A percentile compares a stretch with the other conserved stretches of the same genome.
phyloP scores from a whole-genome alignment of 2,888 invertebrate species.

The Tethea ocularis region DNA sequence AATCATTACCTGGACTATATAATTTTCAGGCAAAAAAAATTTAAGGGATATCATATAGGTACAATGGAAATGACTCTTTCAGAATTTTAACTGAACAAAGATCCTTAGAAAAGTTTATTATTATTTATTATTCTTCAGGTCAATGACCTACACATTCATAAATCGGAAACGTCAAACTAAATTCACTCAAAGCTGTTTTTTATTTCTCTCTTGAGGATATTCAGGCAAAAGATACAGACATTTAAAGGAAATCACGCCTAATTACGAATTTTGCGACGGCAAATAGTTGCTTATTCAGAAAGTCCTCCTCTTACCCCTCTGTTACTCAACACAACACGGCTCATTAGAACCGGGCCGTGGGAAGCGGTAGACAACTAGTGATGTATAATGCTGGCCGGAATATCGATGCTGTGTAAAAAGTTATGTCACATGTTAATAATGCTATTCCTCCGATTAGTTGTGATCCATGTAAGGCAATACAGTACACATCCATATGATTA shows the following conservation, averaged over 20 bases:
- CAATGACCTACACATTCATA: background rate
- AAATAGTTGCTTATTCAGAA: slow-evolving; percentile 62
- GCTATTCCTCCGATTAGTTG: no score
- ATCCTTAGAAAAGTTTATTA: no score
- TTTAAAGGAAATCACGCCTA: slow-evolving; percentile 47
- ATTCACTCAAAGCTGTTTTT: background rate
- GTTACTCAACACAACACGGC: slow-evolving; percentile 77
- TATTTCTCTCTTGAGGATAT: background rate
- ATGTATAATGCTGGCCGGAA: slow-evolving; percentile 20
- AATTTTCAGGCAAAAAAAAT: no score
- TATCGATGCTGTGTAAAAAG: background rate
- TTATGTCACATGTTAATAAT: no score
- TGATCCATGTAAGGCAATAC: no score
- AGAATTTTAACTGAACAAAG: no score
- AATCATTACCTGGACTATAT: no score
- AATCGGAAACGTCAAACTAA: background rate
- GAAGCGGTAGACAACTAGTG: slow-evolving; percentile 64
- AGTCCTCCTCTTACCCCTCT: slow-evolving; percentile 48
- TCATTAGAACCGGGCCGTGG: slow-evolving; percentile 80
- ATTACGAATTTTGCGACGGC: slow-evolving; percentile 52
- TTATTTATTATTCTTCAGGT: no score
- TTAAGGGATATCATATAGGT: no score
- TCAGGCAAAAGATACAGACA: slow-evolving; percentile 19
- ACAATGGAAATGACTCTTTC: no score
- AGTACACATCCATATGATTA: no score